Evolutionary conservation across 2,113 vertebrate species (phyloP).

Genomic region (Poeciliopsis turrubarensis): DNA sequence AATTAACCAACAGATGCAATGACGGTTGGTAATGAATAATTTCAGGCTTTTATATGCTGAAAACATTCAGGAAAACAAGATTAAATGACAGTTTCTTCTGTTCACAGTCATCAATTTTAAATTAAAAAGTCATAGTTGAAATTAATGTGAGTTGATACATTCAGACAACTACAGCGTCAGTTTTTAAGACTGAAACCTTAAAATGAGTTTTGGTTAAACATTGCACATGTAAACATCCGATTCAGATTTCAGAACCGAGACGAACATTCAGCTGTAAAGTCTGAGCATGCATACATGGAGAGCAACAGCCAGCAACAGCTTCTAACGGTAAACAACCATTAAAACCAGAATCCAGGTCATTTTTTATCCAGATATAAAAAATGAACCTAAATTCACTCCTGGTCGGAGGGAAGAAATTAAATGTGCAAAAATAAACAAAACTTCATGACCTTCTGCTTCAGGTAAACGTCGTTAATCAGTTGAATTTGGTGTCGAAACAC

Average conservation of each 20-base stretch:
- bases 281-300: background rate
- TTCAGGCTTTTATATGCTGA: background rate
- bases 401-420: background rate
- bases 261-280: no score
- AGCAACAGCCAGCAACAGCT: background rate
- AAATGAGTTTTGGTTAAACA: no score
- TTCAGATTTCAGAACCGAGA: no score
- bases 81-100: background rate
- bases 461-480: background rate
- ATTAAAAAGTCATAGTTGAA: background rate
- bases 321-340: background rate
- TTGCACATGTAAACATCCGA: no score
- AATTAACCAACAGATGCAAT: background rate
- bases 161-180: no score
- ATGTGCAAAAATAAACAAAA: constrained; percentile 22
- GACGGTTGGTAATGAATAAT: background rate
- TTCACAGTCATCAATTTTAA: background rate
- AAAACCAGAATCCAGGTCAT: background rate
- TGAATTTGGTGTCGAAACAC: background rate
- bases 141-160: background rate
- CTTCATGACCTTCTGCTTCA: background rate
- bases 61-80: background rate
- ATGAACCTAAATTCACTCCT: constrained; percentile 1
- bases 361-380: background rate
- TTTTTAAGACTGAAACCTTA: background rate